Conservation (phyloP, 2,113 vertebrate species). For the Tetrao urogallus region DNA sequence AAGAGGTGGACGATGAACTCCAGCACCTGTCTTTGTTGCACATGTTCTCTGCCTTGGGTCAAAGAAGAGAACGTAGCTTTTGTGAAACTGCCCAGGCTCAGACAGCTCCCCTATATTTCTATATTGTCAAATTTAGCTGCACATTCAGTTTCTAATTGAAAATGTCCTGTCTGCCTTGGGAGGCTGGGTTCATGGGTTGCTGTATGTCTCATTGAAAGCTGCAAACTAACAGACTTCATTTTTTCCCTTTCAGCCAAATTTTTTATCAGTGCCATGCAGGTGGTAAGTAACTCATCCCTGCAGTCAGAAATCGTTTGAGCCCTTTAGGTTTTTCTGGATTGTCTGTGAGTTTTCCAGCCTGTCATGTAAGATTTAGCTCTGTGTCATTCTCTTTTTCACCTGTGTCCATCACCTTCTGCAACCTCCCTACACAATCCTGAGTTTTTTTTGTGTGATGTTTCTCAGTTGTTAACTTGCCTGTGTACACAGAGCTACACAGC, state of each 20-base stretch:
- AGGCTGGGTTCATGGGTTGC: background rate
- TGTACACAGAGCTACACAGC: background rate
- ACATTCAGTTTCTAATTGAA: background rate
- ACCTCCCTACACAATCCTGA: background rate
- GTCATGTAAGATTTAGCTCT: background rate
- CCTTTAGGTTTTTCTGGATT: background rate
- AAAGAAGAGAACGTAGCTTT: background rate
- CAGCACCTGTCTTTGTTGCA: background rate
- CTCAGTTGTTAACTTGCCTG: background rate
- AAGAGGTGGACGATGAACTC: background rate
- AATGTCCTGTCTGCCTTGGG: rapidly evolving
- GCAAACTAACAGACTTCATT: background rate
- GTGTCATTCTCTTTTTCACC: background rate
- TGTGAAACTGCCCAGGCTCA: background rate
- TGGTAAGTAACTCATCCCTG: slow-evolving; percentile 40
- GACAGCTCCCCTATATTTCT: background rate
- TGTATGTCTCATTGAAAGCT: background rate
- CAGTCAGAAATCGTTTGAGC: background rate
- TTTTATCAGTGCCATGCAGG: slow-evolving; percentile 43
- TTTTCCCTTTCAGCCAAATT: slow-evolving; percentile 54
- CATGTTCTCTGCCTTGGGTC: background rate
- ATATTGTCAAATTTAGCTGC: background rate
- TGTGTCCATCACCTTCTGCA: background rate
- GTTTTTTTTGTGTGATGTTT: background rate
- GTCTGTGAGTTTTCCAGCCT: background rate